phyloP scores from a whole-genome alignment of 2,113 vertebrate species.

The Electrona antarctica region DNA sequence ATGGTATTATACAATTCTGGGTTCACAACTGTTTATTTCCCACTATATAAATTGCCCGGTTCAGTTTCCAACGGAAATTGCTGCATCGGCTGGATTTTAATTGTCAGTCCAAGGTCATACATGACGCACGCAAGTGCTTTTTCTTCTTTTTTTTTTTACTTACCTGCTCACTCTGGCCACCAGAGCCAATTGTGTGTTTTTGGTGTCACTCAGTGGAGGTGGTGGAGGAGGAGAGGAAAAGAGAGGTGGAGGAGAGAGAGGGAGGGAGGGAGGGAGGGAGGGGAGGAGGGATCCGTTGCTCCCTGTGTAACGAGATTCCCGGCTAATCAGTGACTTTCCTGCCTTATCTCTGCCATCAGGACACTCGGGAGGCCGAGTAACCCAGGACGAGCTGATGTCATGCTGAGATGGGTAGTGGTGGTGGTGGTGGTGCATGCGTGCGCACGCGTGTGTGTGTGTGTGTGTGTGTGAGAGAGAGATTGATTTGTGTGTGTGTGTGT shows the following conservation, averaged over 20 bases:
- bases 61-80: no score
- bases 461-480: slow-evolving; percentile 7
- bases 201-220: slow-evolving; percentile 3
- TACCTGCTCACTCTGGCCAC: neutral
- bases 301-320: slow-evolving; percentile 82
- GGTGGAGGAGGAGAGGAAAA: slow-evolving; percentile 15
- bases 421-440: slow-evolving; percentile 13
- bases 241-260: neutral
- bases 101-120: no score
- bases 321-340: slow-evolving; percentile 83
- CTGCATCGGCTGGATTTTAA: no score
- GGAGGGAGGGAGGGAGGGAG: slow-evolving; percentile 31
- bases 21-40: no score
- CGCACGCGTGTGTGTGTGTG: slow-evolving; percentile 2
- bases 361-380: slow-evolving; percentile 81
- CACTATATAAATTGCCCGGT: no score
- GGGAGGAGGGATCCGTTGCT: slow-evolving; percentile 72
- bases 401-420: slow-evolving; percentile 70
- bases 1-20: no score
- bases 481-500: slow-evolving; percentile 18
- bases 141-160: no score
- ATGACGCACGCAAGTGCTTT: no score
- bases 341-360: slow-evolving; percentile 80
- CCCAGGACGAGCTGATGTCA: slow-evolving; percentile 83
- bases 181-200: slow-evolving; percentile 4